Percentiles rank a stretch among this genome's conserved stretches.
Conservation (phyloP, 2,797 vertebrate genomes). For the Apodemus agrarius region DNA sequence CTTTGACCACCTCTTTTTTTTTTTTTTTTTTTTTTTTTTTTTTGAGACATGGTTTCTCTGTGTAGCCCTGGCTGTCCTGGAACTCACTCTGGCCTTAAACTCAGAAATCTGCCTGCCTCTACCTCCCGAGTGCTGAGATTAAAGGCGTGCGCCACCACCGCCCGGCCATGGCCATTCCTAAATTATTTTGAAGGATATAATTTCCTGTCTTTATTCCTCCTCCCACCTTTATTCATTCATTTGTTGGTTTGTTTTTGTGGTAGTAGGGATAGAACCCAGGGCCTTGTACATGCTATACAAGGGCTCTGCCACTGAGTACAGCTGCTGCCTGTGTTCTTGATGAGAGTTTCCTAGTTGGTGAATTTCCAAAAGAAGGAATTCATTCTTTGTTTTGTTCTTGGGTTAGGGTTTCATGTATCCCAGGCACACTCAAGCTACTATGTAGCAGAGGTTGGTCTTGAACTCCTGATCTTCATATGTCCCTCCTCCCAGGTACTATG, state of each 20-base stretch:
- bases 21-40: too few relatives aligned
- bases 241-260: neutral
- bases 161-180: neutral
- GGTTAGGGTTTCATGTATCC: neutral
- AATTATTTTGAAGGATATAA: neutral
- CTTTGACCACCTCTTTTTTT: neutral
- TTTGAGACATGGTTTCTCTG: too few relatives aligned
- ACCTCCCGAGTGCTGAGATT: too few relatives aligned
- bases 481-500: fast-evolving
- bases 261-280: neutral
- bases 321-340: neutral
- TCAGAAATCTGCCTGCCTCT: too few relatives aligned
- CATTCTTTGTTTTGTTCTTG: neutral
- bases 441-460: neutral
- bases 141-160: too few relatives aligned
- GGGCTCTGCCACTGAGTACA: neutral
- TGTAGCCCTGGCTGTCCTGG: too few relatives aligned
- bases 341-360: constrained; percentile 12
- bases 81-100: too few relatives aligned
- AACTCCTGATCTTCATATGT: neutral
- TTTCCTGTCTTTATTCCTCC: neutral
- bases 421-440: neutral
- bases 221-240: neutral
- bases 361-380: neutral
- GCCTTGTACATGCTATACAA: neutral